Base-by-base conservation (phyloP, 37 sponge, comb jelly and placozoan genomes). In the Halichondria panicea region DNA sequence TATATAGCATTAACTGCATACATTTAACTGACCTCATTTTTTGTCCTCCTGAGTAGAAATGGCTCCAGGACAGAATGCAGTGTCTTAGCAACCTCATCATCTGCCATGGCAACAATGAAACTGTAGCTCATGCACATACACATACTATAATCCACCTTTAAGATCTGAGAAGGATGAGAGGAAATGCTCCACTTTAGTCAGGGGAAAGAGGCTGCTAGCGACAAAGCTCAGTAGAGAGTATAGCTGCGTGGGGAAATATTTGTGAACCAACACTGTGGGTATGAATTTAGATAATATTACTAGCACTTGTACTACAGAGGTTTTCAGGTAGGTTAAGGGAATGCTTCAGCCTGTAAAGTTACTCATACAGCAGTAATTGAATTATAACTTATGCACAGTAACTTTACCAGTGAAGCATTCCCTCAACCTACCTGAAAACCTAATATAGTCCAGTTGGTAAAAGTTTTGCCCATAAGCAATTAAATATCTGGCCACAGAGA, bases 191-290 rank as follows among this genome's bases (percentile, higher is more conserved):
- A 72, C 32, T 53, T 37, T 54, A 0, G 59, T n/a, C 4, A 79
- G 54, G 7, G 77, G 84, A 48, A 92, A 92, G 25, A 56, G 41
- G 9, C 18, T 34, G 0, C 80, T 75, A 42, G 72, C 71, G 15
- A 87, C 66, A 63, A 92, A 82, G 19, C 81, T 54, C 46, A 92
- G 81, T 1, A 92, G 88, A 38, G 88, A 87, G 88, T 92, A 92
- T 24, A 92, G 75, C 93, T 89, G 31, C 19, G 30, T 18, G 44
- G 9, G 11, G 15, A 46, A 24, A 4, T 6, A 25, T 40, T 12
- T 13, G n/a, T n/a, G n/a, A n/a, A n/a, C n/a, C n/a, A n/a, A n/a
- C n/a, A n/a, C n/a, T n/a, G n/a, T n/a, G n/a, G n/a, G n/a, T n/a
- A n/a, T n/a, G n/a, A n/a, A n/a, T n/a, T n/a, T n/a, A n/a, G n/a